Conservation (phyloP, 2,888 invertebrate genomes). For the Amphipoea oculea region DNA sequence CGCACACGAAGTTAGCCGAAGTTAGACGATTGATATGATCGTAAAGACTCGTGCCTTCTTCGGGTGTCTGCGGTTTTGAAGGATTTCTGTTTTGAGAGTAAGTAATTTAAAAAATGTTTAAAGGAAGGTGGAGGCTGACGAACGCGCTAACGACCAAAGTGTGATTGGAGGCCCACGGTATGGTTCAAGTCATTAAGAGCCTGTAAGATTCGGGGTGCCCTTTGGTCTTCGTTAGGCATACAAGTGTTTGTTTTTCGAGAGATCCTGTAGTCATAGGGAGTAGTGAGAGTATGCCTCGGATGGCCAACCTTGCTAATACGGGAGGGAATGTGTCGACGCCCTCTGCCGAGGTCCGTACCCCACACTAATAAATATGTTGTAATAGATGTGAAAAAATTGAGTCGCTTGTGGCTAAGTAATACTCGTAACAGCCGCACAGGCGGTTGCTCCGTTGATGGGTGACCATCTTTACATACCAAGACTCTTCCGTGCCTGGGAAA, state of each 20-base stretch:
- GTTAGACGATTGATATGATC: constrained; percentile 78
- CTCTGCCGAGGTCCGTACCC: background rate
- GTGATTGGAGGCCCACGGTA: background rate
- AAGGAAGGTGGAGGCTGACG: background rate
- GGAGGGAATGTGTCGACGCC: background rate
- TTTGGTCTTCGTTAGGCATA: background rate
- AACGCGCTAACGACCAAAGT: background rate
- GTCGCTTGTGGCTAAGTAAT: too few species aligned
- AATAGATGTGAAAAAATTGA: background rate
- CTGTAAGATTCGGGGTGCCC: background rate
- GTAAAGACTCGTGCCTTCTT: constrained; percentile 73
- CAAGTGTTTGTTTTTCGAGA: background rate
- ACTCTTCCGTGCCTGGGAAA: too few species aligned
- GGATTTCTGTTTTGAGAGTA: background rate
- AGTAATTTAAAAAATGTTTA: background rate
- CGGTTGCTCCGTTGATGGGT: too few species aligned
- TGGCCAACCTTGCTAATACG: background rate
- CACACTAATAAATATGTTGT: background rate
- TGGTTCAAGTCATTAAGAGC: background rate
- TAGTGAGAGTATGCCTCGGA: background rate
- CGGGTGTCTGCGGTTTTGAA: constrained; percentile 36
- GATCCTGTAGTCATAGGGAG: background rate
- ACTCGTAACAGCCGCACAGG: too few species aligned
- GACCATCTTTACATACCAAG: too few species aligned
- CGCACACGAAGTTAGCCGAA: constrained; percentile 73